Evolutionary conservation across 1,140 invertebrate genomes (phyloP).

Genomic region (Drosophila prosaltans): DNA sequence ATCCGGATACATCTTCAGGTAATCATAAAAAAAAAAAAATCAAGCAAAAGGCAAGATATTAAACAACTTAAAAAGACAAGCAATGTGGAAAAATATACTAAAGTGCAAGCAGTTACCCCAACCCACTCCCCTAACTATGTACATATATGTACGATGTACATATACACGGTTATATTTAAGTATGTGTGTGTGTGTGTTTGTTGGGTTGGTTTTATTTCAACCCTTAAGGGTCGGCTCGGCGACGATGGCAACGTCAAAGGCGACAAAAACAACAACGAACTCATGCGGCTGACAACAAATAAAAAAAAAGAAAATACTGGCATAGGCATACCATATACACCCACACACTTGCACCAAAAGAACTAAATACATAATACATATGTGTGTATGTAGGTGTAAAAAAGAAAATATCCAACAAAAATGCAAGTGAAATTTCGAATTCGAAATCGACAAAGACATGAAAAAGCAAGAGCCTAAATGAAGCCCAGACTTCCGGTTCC

Average conservation of each 20-base stretch:
- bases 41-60: background rate
- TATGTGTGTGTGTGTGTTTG: conserved; percentile 15
- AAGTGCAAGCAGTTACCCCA: conserved; percentile 29
- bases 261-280: conserved; percentile 26
- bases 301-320: conserved; percentile 17
- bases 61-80: conserved; percentile 20
- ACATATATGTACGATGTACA: background rate
- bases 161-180: conserved; percentile 12
- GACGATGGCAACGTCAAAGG: conserved; percentile 41
- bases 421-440: conserved; percentile 5
- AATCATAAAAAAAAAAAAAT: background rate
- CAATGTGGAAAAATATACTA: conserved; percentile 18
- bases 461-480: background rate
- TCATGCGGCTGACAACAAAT: conserved; percentile 8
- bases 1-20: conserved; percentile 9
- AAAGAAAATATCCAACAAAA: conserved; percentile 20
- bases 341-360: conserved; percentile 9
- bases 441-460: background rate
- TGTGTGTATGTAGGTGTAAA: conserved; percentile 1
- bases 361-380: background rate
- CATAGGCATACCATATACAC: conserved; percentile 6
- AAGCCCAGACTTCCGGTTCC: conserved; percentile 1
- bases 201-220: conserved; percentile 30
- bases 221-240: conserved; percentile 40
- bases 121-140: conserved; percentile 21